phyloP scores from a whole-genome alignment of 2,113 vertebrate genomes.

The Equus przewalskii region DNA sequence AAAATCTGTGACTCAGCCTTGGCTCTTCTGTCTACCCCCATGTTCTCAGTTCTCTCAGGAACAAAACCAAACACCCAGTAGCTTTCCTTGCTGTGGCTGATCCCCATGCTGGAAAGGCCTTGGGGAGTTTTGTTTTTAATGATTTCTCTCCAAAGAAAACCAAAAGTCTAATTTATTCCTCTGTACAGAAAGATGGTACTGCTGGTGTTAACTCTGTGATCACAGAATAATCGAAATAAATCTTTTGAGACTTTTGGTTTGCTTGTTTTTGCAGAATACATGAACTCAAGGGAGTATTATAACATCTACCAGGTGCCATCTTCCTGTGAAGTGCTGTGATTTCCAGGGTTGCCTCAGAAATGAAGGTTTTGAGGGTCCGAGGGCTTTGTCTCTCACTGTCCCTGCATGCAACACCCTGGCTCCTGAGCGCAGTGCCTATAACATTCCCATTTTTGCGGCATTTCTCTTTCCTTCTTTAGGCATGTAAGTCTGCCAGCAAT shows the following conservation, averaged over 20 bases:
- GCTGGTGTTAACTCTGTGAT: background rate
- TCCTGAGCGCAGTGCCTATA: background rate
- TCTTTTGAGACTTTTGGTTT: background rate
- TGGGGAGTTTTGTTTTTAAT: background rate
- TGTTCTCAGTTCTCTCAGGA: background rate
- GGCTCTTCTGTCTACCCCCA: background rate
- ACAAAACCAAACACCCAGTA: background rate
- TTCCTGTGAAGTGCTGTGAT: background rate
- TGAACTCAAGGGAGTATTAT: background rate
- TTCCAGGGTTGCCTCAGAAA: conserved; percentile 12
- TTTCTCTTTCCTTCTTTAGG: background rate
- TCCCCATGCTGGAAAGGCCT: background rate
- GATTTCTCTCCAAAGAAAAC: background rate
- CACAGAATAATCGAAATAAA: background rate
- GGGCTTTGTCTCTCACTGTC: background rate
- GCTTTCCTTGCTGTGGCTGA: background rate
- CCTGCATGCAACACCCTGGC: background rate
- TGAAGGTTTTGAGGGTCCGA: background rate
- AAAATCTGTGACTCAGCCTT: background rate
- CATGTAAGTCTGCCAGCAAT: background rate
- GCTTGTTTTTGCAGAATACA: background rate
- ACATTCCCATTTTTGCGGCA: background rate
- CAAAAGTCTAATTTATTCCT: background rate
- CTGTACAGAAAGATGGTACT: background rate
- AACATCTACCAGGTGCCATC: background rate